These are phyloP conservation scores for Glaucopsyche alexis DNA, from an alignment of 2,888 invertebrate species.

Conservation along the genomic window DNA sequence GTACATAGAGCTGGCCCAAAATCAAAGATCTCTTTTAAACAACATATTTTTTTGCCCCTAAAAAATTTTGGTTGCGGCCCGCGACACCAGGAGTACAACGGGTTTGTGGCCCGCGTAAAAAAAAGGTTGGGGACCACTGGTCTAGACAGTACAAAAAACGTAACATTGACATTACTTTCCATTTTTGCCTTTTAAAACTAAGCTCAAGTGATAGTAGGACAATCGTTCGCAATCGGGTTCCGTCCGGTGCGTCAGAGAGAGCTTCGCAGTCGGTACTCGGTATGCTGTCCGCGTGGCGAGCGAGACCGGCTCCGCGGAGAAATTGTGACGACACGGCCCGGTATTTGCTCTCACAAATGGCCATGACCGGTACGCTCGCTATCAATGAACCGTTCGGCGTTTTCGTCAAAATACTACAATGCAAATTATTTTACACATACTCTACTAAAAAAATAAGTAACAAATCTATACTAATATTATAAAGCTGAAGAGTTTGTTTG, in stretches of 20 bases:
- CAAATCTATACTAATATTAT: no score
- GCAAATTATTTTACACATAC: background rate
- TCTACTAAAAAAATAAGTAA: background rate
- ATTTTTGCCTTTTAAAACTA: slow-evolving; percentile 23
- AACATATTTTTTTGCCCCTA: no score
- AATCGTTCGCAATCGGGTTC: slow-evolving; percentile 55
- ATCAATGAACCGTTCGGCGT: slow-evolving; percentile 56
- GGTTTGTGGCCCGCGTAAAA: no score
- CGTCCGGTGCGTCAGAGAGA: slow-evolving; percentile 61
- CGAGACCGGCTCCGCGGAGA: slow-evolving; percentile 43
- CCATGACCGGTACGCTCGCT: slow-evolving; percentile 66
- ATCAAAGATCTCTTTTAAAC: no score
- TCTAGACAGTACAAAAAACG: background rate
- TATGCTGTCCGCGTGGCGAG: slow-evolving; percentile 33
- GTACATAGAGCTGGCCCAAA: no score
- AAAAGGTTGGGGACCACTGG: no score
- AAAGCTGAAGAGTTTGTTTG: no score
- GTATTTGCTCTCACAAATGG: slow-evolving; percentile 54
- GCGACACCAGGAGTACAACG: no score
- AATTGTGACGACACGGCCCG: slow-evolving; percentile 55
- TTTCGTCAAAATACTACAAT: slow-evolving; percentile 40
- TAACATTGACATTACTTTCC: slow-evolving; percentile 24
- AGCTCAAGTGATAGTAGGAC: slow-evolving; percentile 65
- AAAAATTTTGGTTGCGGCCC: no score
- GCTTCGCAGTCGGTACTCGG: slow-evolving; percentile 42